A percentile compares a stretch with the other conserved stretches of the same genome.
Evolutionary conservation across 2,113 vertebrate species (phyloP).

Genomic region (Bagarius yarrelli): DNA sequence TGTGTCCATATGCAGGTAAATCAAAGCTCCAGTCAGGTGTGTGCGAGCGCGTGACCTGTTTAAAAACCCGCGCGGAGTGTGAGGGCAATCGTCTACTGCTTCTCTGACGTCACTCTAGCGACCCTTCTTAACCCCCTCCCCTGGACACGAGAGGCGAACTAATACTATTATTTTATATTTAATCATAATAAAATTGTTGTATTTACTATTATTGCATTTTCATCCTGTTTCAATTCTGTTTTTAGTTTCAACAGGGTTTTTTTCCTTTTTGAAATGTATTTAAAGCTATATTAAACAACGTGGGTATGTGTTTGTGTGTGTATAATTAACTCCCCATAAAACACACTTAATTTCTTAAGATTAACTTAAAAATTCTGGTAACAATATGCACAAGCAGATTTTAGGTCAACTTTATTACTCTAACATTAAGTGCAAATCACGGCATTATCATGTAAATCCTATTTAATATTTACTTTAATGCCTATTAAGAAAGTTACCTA

Average conservation of each 20-base stretch:
- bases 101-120: not conserved
- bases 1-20: constrained; percentile 12
- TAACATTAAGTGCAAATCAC: no score
- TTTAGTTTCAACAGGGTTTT: not conserved
- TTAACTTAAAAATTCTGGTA: no score
- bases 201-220: not conserved
- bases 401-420: no score
- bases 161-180: not conserved
- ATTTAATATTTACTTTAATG: no score
- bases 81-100: not conserved
- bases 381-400: no score
- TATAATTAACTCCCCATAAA: not conserved
- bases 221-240: not conserved
- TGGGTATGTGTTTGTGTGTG: not conserved
- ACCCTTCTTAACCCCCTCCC: not conserved
- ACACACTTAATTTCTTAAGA: no score
- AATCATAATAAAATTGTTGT: not conserved
- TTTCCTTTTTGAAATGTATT: not conserved
- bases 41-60: not conserved
- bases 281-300: not conserved
- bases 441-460: no score
- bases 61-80: not conserved
- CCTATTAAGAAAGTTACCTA: no score
- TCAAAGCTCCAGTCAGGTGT: constrained; percentile 1
- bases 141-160: not conserved